Conservation (phyloP, 2,888 invertebrate genomes). For the Mythimna lalbum region DNA sequence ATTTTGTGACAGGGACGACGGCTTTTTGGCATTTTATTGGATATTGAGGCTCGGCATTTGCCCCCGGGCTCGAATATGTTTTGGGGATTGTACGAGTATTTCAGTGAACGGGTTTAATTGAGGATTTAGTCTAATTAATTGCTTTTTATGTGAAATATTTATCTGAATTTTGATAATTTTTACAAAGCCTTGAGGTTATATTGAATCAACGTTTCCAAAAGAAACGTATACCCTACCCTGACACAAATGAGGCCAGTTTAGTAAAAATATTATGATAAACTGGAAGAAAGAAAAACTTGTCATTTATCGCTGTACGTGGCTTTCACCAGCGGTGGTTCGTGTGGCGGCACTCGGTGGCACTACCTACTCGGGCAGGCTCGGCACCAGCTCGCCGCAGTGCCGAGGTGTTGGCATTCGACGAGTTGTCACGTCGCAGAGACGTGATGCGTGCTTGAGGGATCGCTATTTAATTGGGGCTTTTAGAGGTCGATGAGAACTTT, state of each 20-base stretch:
- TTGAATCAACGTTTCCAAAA: conserved; percentile 5
- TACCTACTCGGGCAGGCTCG: background rate
- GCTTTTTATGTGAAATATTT: background rate
- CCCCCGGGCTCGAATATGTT: conserved; percentile 12
- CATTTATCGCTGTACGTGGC: conserved; percentile 39
- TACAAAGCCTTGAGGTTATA: background rate
- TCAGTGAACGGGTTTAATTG: background rate
- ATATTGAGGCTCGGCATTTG: conserved; percentile 20
- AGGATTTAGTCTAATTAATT: background rate
- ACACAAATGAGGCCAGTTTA: conserved; percentile 16
- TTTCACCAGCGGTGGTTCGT: conserved; percentile 10
- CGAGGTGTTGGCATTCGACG: conserved; percentile 17
- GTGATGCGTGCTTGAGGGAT: conserved; percentile 30
- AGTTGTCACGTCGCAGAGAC: conserved; percentile 26
- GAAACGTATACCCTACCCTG: too few species aligned
- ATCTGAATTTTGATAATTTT: background rate
- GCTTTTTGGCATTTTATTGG: conserved; percentile 39
- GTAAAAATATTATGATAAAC: conserved; percentile 28
- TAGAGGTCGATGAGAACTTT: background rate
- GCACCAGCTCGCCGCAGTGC: conserved; percentile 21
- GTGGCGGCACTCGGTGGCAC: conserved; percentile 5
- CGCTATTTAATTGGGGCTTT: conserved; percentile 28
- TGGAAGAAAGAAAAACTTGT: conserved; percentile 38
- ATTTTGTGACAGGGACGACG: conserved; percentile 20
- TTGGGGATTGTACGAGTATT: background rate